Evolutionary conservation across 2,113 vertebrate genomes (phyloP).

Genomic region (Pterocles gutturalis): DNA sequence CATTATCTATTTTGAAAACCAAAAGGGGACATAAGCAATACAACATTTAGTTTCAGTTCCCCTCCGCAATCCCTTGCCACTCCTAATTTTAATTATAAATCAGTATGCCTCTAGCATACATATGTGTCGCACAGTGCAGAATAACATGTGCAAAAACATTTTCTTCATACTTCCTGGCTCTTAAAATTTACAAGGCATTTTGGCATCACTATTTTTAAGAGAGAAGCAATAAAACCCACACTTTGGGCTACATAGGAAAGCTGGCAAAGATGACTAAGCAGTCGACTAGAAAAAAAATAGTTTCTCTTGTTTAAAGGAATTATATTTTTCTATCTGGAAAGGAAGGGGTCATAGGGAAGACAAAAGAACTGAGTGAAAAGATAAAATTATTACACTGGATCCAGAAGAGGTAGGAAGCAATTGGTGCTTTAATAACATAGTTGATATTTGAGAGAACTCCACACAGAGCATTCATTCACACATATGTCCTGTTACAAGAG

Average conservation of each 20-base stretch:
- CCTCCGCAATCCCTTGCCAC: background rate
- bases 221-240: background rate
- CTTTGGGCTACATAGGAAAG: background rate
- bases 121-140: background rate
- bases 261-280: background rate
- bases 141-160: background rate
- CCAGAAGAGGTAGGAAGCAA: background rate
- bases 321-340: background rate
- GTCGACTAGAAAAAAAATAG: background rate
- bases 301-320: background rate
- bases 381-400: background rate
- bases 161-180: background rate
- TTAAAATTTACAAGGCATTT: background rate
- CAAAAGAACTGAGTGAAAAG: background rate
- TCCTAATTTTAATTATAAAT: background rate
- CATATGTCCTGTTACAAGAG: fast-evolving
- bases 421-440: background rate
- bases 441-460: background rate
- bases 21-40: background rate
- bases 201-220: background rate
- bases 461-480: background rate
- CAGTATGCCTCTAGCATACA: background rate
- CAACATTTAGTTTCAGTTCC: background rate
- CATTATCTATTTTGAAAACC: background rate
- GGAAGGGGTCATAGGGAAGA: background rate